Evolutionary conservation across 2,888 invertebrate species (phyloP).

Genomic region (Euzetes globulus): DNA sequence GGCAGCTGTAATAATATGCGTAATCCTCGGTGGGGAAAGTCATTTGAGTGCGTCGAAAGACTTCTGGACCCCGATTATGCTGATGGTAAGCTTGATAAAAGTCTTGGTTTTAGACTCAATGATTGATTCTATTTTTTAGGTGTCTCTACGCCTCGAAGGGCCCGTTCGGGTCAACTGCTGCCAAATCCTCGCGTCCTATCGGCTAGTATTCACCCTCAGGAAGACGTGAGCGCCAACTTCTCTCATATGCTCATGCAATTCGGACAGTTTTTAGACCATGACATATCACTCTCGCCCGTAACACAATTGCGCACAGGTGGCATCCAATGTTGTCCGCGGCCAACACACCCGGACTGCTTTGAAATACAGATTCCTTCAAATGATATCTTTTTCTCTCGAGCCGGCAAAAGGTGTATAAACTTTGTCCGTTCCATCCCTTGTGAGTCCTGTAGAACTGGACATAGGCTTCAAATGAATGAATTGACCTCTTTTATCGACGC

Average conservation of each 20-base stretch:
- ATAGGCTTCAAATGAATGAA: conserved; percentile 34
- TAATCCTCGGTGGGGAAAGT: conserved; percentile 38
- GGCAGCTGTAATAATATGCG: conserved; percentile 40
- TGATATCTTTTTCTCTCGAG: conserved; percentile 37
- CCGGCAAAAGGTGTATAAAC: conserved; percentile 37
- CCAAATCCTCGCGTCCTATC: conserved; percentile 82
- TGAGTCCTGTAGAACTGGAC: conserved; percentile 36
- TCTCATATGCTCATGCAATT: conserved; percentile 91
- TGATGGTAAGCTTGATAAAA: conserved; percentile 55
- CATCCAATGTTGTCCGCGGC: conserved; percentile 33
- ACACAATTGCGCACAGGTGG: conserved; percentile 33
- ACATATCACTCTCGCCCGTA: conserved; percentile 78
- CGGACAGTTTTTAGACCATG: conserved; percentile 87
- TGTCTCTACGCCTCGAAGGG: conserved; percentile 43
- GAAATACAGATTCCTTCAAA: conserved; percentile 34
- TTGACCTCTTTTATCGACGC: conserved; percentile 37
- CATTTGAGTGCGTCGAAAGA: conserved; percentile 55
- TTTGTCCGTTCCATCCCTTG: conserved; percentile 40
- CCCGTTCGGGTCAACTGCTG: conserved; percentile 57
- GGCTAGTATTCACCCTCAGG: conserved; percentile 62
- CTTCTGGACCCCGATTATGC: conserved; percentile 76
- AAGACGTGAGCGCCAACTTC: conserved; percentile 59
- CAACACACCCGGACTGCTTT: conserved; percentile 37
- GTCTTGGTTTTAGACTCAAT: background rate
- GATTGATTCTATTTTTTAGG: too few species aligned